Evolutionary conservation across 1,140 invertebrate species (phyloP), one percentile per base, ranked within the genome.

Genomic region (Chrysopa pallens): DNA sequence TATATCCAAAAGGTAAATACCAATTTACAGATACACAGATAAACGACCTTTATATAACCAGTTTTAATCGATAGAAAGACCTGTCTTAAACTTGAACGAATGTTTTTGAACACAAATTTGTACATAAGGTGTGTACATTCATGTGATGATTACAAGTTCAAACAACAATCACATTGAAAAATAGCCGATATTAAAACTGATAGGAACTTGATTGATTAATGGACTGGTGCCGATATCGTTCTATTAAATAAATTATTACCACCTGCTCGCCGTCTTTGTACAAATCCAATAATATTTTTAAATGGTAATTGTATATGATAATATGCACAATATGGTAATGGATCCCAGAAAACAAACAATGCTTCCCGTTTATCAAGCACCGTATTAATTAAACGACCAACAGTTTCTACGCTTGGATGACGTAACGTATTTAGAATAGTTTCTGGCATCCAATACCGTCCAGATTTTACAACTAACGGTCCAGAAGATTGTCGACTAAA

Each of bases 311-410:
- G 77, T 43, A 84, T 72, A 52, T 83, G 80, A 60, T 84, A 85
- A 52, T 84, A 84, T 2, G 78, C 81, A 50, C 80, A 84, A 52
- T 84, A 85, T 0, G 83, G 83, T 42, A 87, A 51, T 0, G 82
- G 83, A 52, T 87, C 83, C 81, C 80, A 85, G 49, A 77, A 80
- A 1, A 76, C 68, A 51, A 86, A 85, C 1, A 85, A 59, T 1
- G 80, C 80, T 52, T 85, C 80, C 7, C 78, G 66, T 46, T 77
- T 80, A 47, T 80, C 76, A 38, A 84, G 52, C 4, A 81, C 73
- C 0, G 73, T 77, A 4, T 74, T 70, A 31, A 80, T 57, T 13
- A 79, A 57, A 49, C 70, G 69, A 1, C 68, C 63, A 6, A 73
- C 64, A 0, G 66, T 62, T 37, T 73, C 61, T 0, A 66, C 39